phyloP scores from a whole-genome alignment of 2,113 vertebrate species.

The Clarias magur region DNA sequence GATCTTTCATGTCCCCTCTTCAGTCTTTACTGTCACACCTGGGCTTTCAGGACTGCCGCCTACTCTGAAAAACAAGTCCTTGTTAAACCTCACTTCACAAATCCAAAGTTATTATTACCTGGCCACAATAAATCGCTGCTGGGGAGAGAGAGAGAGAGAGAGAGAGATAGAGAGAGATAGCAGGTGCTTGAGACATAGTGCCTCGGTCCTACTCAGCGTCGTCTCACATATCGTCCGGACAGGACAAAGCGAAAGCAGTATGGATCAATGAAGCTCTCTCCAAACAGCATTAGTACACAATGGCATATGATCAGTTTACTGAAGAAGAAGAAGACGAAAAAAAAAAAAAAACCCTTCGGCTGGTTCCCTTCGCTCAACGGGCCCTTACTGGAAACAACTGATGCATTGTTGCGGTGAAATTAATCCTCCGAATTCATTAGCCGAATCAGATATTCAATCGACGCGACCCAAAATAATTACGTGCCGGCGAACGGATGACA shows the following conservation, averaged over 20 bases:
- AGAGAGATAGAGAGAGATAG: conserved; percentile 53
- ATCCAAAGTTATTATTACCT: conserved; percentile 79
- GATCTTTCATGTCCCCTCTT: conserved; percentile 34
- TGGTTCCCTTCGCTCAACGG: conserved; percentile 61
- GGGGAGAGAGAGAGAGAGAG: conserved; percentile 36
- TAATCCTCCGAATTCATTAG: conserved; percentile 88
- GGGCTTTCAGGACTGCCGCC: conserved; percentile 66
- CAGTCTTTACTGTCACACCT: conserved; percentile 56
- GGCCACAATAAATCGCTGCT: conserved; percentile 79
- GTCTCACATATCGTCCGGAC: conserved; percentile 83
- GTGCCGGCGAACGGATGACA: conserved; percentile 72
- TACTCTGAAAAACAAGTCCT: conserved; percentile 63
- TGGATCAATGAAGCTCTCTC: conserved; percentile 82
- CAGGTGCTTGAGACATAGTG: conserved; percentile 59
- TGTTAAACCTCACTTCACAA: conserved; percentile 67
- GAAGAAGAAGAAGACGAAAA: conserved; percentile 52
- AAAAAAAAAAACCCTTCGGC: conserved; percentile 62
- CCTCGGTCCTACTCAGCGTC: conserved; percentile 72
- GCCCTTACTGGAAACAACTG: conserved; percentile 85
- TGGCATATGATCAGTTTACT: conserved; percentile 84
- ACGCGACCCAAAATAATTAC: conserved; percentile 79
- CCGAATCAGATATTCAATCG: conserved; percentile 84
- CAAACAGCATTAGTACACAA: conserved; percentile 77
- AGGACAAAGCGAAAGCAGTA: conserved; percentile 74
- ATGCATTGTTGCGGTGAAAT: conserved; percentile 88